Evolutionary conservation across 2,888 invertebrate genomes (phyloP).

Genomic region (Tolmerus cingulatus): DNA sequence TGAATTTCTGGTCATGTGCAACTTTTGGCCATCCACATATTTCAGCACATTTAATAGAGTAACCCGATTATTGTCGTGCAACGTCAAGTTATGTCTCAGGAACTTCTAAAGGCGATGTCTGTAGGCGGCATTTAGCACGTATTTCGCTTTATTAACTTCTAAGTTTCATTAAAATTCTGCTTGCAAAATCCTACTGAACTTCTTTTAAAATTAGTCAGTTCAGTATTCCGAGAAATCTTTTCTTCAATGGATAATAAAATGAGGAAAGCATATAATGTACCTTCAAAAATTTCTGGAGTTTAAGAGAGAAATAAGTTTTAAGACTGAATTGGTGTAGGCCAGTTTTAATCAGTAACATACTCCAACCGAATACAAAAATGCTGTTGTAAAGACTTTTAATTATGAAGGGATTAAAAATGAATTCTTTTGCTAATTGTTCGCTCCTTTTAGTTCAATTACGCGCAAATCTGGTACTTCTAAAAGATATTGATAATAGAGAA

Average conservation of each 20-base stretch:
- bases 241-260: not conserved
- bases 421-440: no score
- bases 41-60: not conserved
- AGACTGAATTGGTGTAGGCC: not conserved
- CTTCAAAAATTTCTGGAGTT: not conserved
- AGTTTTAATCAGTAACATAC: no score
- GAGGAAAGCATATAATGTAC: not conserved
- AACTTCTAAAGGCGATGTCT: not conserved
- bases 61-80: not conserved
- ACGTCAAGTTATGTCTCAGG: not conserved
- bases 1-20: not conserved
- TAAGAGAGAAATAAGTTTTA: not conserved
- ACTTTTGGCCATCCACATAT: not conserved
- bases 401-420: no score
- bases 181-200: not conserved
- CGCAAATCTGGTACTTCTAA: no score
- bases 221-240: not conserved
- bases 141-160: not conserved
- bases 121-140: not conserved
- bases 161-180: not conserved
- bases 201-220: not conserved
- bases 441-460: no score
- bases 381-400: no score
- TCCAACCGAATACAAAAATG: no score
- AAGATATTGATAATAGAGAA: no score